Evolutionary conservation across 2,888 invertebrate species (phyloP), one percentile per base, ranked within the genome.

Genomic region (Drosophila kanekoi): DNA sequence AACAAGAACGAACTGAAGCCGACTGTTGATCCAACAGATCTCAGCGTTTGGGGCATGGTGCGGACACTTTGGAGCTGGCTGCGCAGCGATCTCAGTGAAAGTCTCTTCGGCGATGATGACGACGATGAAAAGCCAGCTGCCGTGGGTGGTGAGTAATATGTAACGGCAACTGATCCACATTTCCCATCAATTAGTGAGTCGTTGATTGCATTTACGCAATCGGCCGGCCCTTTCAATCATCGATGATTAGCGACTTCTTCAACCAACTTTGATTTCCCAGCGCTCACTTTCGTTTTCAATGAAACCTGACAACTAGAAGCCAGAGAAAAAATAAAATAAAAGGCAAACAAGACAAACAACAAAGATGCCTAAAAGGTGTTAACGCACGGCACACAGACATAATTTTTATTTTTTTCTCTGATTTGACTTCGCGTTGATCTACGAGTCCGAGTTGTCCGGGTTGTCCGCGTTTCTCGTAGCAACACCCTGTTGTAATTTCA

Each of bases 11-110:
- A 88, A 44, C 48, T 89, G 13, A 79, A 90, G 75, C 72, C 90
- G 9, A 72, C 83, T 5, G 38, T 49, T 0, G 81, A 81, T 53
- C 80, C 80, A 58, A 79, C 82, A 38, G 84, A 89, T 65, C 79
- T 88, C 6, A 90, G 90, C 60, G 74, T 91, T 45, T 91, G 92
- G 92, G 77, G 87, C 62, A 83, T 89, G 65, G 85, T 91, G 35
- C 86, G 88, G 18, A 79, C 85, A 43, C 76, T 92, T 2, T 91
- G 91, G 91, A 77, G 81, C 73, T 92, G 91, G 92, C 72, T 91
- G 60, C 89, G 82, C 78, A 86, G 86, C 48, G 92, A 90, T 64
- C 72, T 91, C 13, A 81, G 89, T 80, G 91, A 90, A 87, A 91
- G 88, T 79, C 77, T 91, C 3, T 89, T 90, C 16, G 86, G 78